phyloP scores from a whole-genome alignment of 2,797 vertebrate genomes.

The Pseudocheirus occidentalis region DNA sequence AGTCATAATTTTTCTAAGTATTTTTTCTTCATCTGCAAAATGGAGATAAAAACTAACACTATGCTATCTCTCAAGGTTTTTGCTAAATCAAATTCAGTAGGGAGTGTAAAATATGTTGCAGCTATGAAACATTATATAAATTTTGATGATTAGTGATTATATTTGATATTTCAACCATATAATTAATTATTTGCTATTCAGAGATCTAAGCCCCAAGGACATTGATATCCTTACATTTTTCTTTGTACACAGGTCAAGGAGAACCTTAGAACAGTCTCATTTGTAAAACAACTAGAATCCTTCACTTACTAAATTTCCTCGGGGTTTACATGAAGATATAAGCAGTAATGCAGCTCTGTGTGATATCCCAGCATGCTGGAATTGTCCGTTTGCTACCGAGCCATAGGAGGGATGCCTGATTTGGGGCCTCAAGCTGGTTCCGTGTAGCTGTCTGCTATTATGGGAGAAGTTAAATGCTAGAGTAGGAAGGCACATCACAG shows the following conservation, averaged over 20 bases:
- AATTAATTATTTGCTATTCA: background rate
- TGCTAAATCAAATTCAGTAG: conserved; percentile 24
- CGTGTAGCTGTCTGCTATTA: conserved; percentile 33
- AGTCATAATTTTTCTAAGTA: background rate
- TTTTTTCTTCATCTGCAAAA: background rate
- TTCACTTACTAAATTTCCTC: conserved; percentile 2
- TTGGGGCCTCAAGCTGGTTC: conserved; percentile 38
- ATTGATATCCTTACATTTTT: background rate
- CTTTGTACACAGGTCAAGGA: background rate
- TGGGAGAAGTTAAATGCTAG: conserved; percentile 6
- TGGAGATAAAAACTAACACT: background rate
- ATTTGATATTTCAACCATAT: background rate
- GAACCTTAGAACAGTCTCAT: conserved; percentile 15
- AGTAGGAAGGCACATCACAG: conserved; percentile 33
- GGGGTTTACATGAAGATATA: conserved; percentile 2
- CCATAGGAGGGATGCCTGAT: conserved; percentile 1
- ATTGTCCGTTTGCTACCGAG: conserved; percentile 23
- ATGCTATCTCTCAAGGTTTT: background rate
- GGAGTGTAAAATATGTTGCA: background rate
- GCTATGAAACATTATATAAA: background rate
- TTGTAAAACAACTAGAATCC: conserved; percentile 19
- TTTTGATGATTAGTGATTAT: background rate
- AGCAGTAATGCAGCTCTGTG: conserved; percentile 21
- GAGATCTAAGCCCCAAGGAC: background rate
- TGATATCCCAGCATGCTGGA: background rate